Base-by-base conservation (phyloP, 1,140 invertebrate species). In the Nasonia longicornis region DNA sequence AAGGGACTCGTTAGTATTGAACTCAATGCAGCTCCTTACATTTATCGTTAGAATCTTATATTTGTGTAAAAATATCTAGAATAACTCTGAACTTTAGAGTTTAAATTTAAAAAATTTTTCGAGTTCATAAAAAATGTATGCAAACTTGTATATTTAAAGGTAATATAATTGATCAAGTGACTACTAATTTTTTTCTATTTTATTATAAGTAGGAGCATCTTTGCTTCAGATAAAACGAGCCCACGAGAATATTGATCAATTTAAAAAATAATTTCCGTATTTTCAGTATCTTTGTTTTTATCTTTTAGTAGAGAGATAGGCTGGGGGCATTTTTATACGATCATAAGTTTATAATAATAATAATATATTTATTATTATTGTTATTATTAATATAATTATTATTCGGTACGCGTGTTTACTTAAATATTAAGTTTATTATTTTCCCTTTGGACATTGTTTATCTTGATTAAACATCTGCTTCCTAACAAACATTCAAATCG, bases 291-390 rank as follows among this genome's bases (percentile, higher is more conserved):
- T 70, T 76, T 79, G 52, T 86, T 87, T 83, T 84, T 80, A 83
- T 84, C 12, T 86, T 85, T 86, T 84, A 87, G 84, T 88, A 89
- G 85, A 88, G 88, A 88, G 87, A 86, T 89, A 89, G 86, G 87
- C 87, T 77, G 83, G 86, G 87, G 83, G 64, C 86, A 86, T 85
- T 84, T 83, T 85, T 83, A 73, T 81, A 84, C 84, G 71, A 85
- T 86, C 84, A 86, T 86, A 77, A 63, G 80, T 83, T 79, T 81
- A 83, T 85, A 83, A 84, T 85, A 84, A 83, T 84, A 84, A 83
- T 84, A 84, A 74, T 83, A 79, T 84, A 74, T 16, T 84, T 85
- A 63, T 80, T 73, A 81, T 75, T 42, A 80, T 72, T 78, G 71
- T 74, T 79, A 75, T 66, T 76, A 77, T 73, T 79, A 80, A 42